These are phyloP conservation scores for Coelopa pilipes DNA, from an alignment of 2,888 invertebrate genomes.

Conservation along the genomic window DNA sequence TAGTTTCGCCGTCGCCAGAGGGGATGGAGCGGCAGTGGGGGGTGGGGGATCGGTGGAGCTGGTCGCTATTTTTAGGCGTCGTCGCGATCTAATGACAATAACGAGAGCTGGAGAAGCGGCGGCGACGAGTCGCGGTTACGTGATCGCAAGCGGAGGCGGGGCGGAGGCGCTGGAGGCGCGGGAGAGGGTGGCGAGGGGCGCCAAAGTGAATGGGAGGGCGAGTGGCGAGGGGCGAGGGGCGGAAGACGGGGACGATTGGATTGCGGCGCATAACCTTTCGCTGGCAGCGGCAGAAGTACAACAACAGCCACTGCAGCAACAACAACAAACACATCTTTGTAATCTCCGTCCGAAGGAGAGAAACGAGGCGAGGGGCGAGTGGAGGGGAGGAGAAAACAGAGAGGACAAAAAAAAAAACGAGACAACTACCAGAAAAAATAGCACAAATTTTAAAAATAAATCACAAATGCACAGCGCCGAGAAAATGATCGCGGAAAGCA, in stretches of 20 bases:
- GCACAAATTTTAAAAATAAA: conserved; percentile 35
- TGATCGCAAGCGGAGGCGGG: background rate
- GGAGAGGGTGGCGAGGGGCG: background rate
- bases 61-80: conserved; percentile 5
- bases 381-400: background rate
- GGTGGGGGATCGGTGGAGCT: background rate
- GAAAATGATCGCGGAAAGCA: conserved; percentile 9
- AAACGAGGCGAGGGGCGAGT: background rate
- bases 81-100: background rate
- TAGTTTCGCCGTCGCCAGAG: background rate
- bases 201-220: too few relatives aligned
- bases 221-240: too few relatives aligned
- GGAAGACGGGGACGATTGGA: too few relatives aligned
- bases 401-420: conserved; percentile 5
- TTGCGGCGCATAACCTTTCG: too few relatives aligned
- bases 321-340: too few relatives aligned
- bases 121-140: background rate
- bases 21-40: background rate
- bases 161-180: background rate
- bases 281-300: too few relatives aligned
- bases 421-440: conserved; percentile 17
- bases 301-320: too few relatives aligned
- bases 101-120: conserved; percentile 3
- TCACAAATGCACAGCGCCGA: conserved; percentile 24
- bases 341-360: too few relatives aligned